Conservation (phyloP, 2,797 vertebrate species). For the Fringilla coelebs region DNA sequence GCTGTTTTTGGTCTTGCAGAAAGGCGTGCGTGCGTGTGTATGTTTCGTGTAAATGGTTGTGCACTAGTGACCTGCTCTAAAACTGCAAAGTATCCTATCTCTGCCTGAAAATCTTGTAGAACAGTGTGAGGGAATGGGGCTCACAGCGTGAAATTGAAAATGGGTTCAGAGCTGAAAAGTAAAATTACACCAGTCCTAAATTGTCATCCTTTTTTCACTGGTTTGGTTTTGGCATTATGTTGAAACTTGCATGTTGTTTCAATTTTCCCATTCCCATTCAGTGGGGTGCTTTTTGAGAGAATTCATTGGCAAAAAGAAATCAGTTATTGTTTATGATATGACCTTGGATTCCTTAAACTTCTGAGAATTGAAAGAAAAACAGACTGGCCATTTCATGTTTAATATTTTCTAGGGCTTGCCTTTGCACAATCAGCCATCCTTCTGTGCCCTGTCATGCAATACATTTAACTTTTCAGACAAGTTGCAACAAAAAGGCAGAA, state of each 20-base stretch:
- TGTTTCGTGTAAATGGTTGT: conserved; percentile 63
- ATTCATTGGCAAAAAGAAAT: not conserved
- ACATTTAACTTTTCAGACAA: not conserved
- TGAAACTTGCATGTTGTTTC: not conserved
- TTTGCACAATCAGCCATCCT: not conserved
- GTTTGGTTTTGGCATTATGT: not conserved
- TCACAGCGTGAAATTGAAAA: not conserved
- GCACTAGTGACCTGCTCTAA: conserved; percentile 58
- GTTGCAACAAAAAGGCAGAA: conserved; percentile 12
- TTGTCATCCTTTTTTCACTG: not conserved
- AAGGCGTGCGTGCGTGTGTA: conserved; percentile 60
- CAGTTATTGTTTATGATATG: not conserved
- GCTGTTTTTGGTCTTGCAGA: conserved; percentile 62
- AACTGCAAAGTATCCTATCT: conserved; percentile 32
- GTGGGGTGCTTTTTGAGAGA: not conserved
- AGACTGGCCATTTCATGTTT: not conserved
- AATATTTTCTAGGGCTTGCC: not conserved
- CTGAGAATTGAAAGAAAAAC: not conserved
- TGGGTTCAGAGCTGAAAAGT: not conserved
- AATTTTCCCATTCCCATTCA: not conserved
- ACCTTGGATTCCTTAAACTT: not conserved
- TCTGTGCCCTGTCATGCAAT: not conserved
- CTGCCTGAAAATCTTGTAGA: conserved; percentile 36
- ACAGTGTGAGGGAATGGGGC: not conserved
- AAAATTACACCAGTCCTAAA: not conserved